Percentiles rank a stretch among this genome's conserved stretches.
Evolutionary conservation across 2,888 invertebrate species (phyloP).

Genomic region (Harpalus rufipes): DNA sequence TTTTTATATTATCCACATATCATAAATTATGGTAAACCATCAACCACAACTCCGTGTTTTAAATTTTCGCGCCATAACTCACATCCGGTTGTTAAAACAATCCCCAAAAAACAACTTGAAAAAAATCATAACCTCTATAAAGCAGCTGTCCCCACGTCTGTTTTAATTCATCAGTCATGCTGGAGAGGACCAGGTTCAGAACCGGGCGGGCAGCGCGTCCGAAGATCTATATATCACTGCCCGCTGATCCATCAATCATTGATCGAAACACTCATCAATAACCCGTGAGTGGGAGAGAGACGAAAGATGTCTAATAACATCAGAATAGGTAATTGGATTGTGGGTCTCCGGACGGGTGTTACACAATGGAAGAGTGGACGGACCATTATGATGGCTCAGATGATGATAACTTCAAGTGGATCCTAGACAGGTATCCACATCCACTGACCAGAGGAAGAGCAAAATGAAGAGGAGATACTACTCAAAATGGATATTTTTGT

Average conservation of each 20-base stretch:
- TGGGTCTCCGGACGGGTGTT: constrained; percentile 49
- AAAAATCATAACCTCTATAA: constrained; percentile 54
- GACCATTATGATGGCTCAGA: constrained; percentile 50
- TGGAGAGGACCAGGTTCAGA: constrained; percentile 48
- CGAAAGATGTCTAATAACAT: constrained; percentile 61
- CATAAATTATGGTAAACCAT: constrained; percentile 26
- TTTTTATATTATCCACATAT: background rate
- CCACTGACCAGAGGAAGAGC: background rate
- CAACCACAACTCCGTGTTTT: constrained; percentile 16
- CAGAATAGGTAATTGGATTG: constrained; percentile 67
- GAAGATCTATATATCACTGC: constrained; percentile 67
- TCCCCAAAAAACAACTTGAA: constrained; percentile 34
- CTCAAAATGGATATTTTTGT: no score
- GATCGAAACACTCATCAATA: constrained; percentile 66
- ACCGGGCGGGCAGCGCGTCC: constrained; percentile 55
- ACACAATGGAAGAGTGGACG: constrained; percentile 57
- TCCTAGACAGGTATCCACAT: background rate
- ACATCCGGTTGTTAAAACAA: constrained; percentile 41
- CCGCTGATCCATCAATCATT: constrained; percentile 65
- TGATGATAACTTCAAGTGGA: constrained; percentile 21
- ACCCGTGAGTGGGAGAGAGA: constrained; percentile 52
- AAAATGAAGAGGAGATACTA: no score
- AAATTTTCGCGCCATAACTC: constrained; percentile 53
- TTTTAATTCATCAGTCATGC: constrained; percentile 64
- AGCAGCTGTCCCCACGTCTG: constrained; percentile 65